Evolutionary conservation across 2,113 vertebrate species (phyloP).

Genomic region (Paradisaea rubra): DNA sequence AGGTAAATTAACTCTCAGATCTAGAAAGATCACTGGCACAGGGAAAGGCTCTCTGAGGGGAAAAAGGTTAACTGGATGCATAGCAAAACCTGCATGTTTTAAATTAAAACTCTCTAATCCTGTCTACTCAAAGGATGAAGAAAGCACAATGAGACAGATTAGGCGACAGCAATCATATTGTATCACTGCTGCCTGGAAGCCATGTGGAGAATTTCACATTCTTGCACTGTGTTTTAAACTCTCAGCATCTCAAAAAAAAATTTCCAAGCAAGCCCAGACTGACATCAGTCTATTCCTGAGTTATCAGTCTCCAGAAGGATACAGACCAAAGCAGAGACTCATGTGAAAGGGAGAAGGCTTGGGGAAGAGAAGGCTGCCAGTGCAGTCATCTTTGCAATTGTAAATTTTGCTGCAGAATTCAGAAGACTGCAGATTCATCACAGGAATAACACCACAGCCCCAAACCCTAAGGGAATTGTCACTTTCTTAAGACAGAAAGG

Average conservation of each 20-base stretch:
- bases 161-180: neutral
- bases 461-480: neutral
- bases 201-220: neutral
- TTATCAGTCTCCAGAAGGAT: neutral
- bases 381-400: neutral
- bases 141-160: constrained; percentile 29
- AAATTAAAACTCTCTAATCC: constrained; percentile 47
- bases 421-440: neutral
- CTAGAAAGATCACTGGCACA: neutral
- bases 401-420: neutral
- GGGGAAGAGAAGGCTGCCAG: neutral
- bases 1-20: constrained; percentile 39
- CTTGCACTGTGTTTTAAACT: neutral
- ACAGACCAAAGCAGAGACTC: neutral
- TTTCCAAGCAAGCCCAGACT: neutral
- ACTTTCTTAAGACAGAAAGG: neutral
- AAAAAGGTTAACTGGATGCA: constrained; percentile 48
- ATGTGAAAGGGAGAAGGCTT: neutral
- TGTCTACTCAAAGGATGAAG: constrained; percentile 39
- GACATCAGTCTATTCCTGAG: neutral
- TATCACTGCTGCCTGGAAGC: neutral
- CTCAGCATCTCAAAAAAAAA: neutral
- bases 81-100: constrained; percentile 42
- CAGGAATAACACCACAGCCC: neutral
- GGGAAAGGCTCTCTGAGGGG: neutral